A percentile compares a stretch with the other conserved stretches of the same genome.
Conservation (phyloP, 2,797 vertebrate genomes). For the Diglossa cyanea region DNA sequence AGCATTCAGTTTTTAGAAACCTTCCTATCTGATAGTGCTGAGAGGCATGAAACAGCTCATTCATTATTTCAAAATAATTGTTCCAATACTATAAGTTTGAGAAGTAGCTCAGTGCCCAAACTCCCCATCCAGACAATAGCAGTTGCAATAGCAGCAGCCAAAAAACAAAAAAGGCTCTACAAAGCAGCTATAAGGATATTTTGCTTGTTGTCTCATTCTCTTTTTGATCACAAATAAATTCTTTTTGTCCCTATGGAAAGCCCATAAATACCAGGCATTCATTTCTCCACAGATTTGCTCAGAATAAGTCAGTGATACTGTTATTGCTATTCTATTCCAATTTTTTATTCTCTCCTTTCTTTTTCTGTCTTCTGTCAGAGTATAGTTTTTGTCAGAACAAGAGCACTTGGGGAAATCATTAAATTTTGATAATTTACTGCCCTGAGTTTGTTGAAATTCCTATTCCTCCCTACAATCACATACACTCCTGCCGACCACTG, state of each 20-base stretch:
- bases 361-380: background rate
- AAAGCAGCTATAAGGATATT: background rate
- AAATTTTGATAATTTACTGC: background rate
- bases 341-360: background rate
- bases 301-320: background rate
- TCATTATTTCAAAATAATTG: background rate
- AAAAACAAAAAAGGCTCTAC: background rate
- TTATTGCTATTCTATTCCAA: background rate
- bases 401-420: background rate
- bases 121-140: background rate
- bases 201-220: background rate
- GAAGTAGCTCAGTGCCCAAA: background rate
- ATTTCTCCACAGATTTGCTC: background rate
- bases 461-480: background rate
- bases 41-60: background rate
- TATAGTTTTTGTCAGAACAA: background rate
- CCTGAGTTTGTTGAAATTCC: background rate
- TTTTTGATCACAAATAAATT: slow-evolving; percentile 1
- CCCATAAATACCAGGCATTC: background rate
- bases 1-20: background rate
- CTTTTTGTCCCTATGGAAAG: background rate
- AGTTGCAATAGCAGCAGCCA: background rate
- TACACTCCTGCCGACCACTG: background rate
- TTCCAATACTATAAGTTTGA: background rate
- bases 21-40: background rate